Percentiles rank a stretch among this genome's conserved stretches.
phyloP scores from a whole-genome alignment of 2,888 invertebrate species.

The Eudemis profundana region DNA sequence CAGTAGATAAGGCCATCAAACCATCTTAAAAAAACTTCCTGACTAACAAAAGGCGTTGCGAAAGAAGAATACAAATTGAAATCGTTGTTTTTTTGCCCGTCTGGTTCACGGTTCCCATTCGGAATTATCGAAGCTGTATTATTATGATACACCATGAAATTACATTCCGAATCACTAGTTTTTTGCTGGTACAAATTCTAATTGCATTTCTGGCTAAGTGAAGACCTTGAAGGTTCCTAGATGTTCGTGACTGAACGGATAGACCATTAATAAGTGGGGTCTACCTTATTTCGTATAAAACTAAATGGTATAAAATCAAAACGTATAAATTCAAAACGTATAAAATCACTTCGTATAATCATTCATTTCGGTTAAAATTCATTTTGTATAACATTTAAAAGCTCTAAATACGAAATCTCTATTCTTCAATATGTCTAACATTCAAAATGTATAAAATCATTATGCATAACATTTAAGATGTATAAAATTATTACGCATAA shows the following conservation, averaged over 20 bases:
- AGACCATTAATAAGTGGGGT: constrained; percentile 59
- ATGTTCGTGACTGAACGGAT: constrained; percentile 68
- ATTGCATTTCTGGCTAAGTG: constrained; percentile 67
- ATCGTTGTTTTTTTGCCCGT: constrained; percentile 41
- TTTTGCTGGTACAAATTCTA: constrained; percentile 54
- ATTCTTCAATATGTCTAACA: too few species aligned
- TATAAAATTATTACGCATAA: too few species aligned
- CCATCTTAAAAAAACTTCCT: constrained; percentile 28
- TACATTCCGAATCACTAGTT: constrained; percentile 53
- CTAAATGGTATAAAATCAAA: too few species aligned
- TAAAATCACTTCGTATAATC: too few species aligned
- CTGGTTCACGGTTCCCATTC: constrained; percentile 41
- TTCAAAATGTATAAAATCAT: too few species aligned
- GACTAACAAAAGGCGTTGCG: constrained; percentile 36
- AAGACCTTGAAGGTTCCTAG: constrained; percentile 60
- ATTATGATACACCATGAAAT: constrained; percentile 53
- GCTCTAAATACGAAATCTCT: too few species aligned
- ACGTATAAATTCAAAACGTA: too few species aligned
- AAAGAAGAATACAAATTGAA: constrained; percentile 41
- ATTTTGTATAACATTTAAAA: too few species aligned
- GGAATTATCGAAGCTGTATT: constrained; percentile 45
- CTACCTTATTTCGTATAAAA: too few species aligned
- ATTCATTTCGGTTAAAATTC: too few species aligned
- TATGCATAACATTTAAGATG: too few species aligned
- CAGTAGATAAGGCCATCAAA: constrained; percentile 31